Evolutionary conservation across 1,140 invertebrate genomes (phyloP), one percentile per base, ranked within the genome.

Genomic region (Orussus abietinus): DNA sequence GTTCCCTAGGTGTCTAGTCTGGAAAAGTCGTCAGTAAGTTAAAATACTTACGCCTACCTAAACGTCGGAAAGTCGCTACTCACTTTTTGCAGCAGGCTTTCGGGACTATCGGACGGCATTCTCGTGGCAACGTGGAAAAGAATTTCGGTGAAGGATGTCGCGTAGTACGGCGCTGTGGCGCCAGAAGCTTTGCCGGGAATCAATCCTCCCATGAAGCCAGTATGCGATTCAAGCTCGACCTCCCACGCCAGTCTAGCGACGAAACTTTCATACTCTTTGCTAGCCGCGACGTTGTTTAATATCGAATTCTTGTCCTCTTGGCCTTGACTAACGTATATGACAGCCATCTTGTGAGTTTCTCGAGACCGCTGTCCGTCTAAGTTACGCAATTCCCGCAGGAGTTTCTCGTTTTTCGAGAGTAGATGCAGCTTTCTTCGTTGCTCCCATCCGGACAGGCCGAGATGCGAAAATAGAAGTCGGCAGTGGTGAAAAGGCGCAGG

Each of bases 271-370:
- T 94, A 99, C 9, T 85, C 88, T 45, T 86, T 85, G 64, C 92
- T 96, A 10, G 92, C 95, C 52, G 56, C 66, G 12, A 70, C 55
- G 17, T 73, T 77, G 7, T 79, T 83, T 3, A 98, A 69, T 50
- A 98, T 96, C 2, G 92, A 85, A 72, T 86, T 88, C 61, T 96
- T 93, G 49, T 97, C 94, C 72, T 99, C 96, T 66, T 99, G 96
- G 0, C 96, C 96, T 12, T 88, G 84, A 15, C 86, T 92, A 1
- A 99, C 95, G 72, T 98, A 99, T 52, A 99, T 96, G 2, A 99
- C 93, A 6, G 96, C 97, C 59, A 99, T 89, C 75, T 99, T 99
- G 69, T 99, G 96, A 1, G 95, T 97, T 65, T 99, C 96, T 15
- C 96, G 80, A 53, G 90, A 80, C 58, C 82, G 84, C 72, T 96